Percentiles rank a stretch among this genome's conserved stretches.
These are phyloP conservation scores for Hyaena hyaena DNA, from an alignment of 2,113 vertebrate species.

Conservation along the genomic window DNA sequence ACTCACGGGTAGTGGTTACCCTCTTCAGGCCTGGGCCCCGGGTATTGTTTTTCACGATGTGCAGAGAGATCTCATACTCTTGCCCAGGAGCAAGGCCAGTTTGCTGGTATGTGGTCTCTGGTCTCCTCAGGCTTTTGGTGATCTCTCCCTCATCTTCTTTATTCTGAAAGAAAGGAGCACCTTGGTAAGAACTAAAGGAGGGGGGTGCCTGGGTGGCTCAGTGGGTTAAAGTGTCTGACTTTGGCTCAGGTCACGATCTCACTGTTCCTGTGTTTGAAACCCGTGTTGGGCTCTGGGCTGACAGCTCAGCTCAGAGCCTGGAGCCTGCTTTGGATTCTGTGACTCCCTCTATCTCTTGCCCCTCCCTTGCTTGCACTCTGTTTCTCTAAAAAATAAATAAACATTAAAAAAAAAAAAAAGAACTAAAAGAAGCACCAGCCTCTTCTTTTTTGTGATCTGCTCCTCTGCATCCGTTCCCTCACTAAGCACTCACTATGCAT, in stretches of 20 bases:
- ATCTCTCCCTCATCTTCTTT: slow-evolving; percentile 95
- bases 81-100: slow-evolving; percentile 96
- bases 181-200: not conserved
- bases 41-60: slow-evolving; percentile 96
- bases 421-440: not conserved
- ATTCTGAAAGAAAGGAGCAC: slow-evolving; percentile 89
- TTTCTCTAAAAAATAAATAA: no score
- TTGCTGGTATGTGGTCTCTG: slow-evolving; percentile 95
- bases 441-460: not conserved
- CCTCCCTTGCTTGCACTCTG: no score
- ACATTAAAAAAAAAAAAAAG: not conserved
- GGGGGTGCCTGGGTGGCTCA: no score
- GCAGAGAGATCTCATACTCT: slow-evolving; percentile 96
- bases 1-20: slow-evolving; percentile 95
- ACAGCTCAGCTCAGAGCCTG: no score
- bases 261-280: no score
- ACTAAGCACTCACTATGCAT: not conserved
- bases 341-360: no score
- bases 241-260: no score
- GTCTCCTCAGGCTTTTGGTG: slow-evolving; percentile 91
- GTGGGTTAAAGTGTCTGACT: no score
- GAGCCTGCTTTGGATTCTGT: no score
- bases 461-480: not conserved
- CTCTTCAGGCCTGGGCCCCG: slow-evolving; percentile 92
- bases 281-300: no score